phyloP scores from a whole-genome alignment of 2,888 invertebrate species.

The Punctoribates punctum region DNA sequence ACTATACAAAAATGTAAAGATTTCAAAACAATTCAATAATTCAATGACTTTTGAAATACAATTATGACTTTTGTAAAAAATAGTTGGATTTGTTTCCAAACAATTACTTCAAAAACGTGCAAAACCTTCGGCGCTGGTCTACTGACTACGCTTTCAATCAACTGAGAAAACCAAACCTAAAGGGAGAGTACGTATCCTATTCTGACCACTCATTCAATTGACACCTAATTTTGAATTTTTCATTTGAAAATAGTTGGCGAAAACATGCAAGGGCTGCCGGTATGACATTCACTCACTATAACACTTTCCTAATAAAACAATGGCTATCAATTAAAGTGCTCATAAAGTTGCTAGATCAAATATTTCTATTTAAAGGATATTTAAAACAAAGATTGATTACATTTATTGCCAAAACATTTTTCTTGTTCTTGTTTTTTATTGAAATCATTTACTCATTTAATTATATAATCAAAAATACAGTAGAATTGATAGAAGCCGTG shows the following conservation, averaged over 20 bases:
- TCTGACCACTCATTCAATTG: neutral
- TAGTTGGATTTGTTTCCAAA: conserved; percentile 68
- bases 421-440: too few species aligned
- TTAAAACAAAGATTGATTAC: too few species aligned
- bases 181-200: conserved; percentile 48
- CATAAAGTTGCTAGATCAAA: too few species aligned
- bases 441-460: too few species aligned
- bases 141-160: conserved; percentile 73
- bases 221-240: conserved; percentile 16
- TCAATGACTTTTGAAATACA: neutral
- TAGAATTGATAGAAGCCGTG: too few species aligned
- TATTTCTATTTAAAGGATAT: too few species aligned
- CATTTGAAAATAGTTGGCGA: conserved; percentile 60
- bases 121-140: conserved; percentile 73
- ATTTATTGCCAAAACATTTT: too few species aligned
- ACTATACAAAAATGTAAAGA: conserved; percentile 47
- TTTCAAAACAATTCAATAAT: neutral
- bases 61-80: conserved; percentile 44
- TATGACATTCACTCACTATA: neutral
- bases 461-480: too few species aligned
- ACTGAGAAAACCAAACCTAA: conserved; percentile 62
- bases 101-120: conserved; percentile 69
- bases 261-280: conserved; percentile 73
- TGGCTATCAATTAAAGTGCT: too few species aligned
- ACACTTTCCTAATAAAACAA: too few species aligned